Evolutionary conservation across 2,113 vertebrate genomes (phyloP).

Genomic region (Todiramphus saurophagus): DNA sequence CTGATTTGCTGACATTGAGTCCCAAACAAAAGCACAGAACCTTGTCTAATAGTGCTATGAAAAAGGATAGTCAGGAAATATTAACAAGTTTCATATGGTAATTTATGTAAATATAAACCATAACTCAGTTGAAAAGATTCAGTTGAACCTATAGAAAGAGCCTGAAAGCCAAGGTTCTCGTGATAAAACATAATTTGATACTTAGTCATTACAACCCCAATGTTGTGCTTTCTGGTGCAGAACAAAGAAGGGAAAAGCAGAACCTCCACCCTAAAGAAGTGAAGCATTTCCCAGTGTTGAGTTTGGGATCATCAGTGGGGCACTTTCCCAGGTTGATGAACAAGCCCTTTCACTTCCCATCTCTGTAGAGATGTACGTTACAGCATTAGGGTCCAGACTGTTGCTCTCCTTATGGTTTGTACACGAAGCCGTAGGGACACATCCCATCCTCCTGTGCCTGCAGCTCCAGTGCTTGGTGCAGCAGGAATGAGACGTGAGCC

Average conservation of each 20-base stretch:
- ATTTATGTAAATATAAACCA: conserved; percentile 80
- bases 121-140: conserved; percentile 73
- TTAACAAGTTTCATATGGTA: conserved; percentile 75
- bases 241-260: conserved; percentile 30
- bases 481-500: neutral
- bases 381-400: neutral
- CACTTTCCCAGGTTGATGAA: neutral
- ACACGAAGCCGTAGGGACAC: rapidly evolving
- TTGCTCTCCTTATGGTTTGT: neutral
- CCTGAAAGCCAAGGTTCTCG: conserved; percentile 54
- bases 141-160: conserved; percentile 50
- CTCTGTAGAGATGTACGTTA: rapidly evolving
- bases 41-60: conserved; percentile 70
- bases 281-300: neutral
- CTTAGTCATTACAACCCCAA: conserved; percentile 59
- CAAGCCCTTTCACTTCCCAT: neutral
- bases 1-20: conserved; percentile 71
- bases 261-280: neutral
- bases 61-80: conserved; percentile 70
- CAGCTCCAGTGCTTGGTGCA: neutral
- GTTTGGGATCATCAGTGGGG: neutral
- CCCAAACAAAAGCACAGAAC: conserved; percentile 74
- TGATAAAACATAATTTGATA: conserved; percentile 42
- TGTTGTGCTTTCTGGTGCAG: conserved; percentile 47
- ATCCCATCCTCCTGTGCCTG: rapidly evolving